Percentiles rank a stretch among this genome's conserved stretches.
Conservation (phyloP, 2,113 vertebrate genomes). For the Porphyrio hochstetteri region DNA sequence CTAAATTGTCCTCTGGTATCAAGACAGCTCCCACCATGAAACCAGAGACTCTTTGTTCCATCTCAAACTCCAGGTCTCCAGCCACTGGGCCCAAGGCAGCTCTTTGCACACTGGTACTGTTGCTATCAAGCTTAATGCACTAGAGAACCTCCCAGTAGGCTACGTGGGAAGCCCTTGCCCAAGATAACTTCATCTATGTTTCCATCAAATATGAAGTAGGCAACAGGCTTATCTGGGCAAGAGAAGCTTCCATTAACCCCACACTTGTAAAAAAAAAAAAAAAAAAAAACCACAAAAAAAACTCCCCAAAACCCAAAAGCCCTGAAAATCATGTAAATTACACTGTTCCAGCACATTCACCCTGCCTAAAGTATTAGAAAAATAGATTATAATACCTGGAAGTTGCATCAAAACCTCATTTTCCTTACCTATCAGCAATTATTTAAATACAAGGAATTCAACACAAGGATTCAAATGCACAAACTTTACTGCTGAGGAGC, state of each 20-base stretch:
- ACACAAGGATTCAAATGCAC: background rate
- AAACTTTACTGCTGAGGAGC: background rate
- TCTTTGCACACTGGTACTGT: background rate
- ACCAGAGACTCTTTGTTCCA: background rate
- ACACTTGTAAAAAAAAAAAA: background rate
- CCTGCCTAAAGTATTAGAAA: background rate
- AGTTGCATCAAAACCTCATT: background rate
- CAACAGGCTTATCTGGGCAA: background rate
- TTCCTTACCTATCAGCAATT: background rate
- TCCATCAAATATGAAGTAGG: background rate
- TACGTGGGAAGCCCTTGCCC: background rate
- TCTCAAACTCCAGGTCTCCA: background rate
- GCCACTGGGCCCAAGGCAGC: background rate
- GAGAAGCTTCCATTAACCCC: background rate
- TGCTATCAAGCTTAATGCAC: background rate
- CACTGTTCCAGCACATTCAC: background rate
- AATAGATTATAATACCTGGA: background rate
- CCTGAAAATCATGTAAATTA: background rate
- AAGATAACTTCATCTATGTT: background rate
- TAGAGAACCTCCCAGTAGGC: background rate
- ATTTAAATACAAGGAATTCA: background rate
- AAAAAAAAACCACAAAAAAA: background rate
- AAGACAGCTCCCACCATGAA: background rate
- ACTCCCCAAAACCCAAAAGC: too few species aligned
- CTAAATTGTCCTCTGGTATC: background rate